Base-by-base conservation (phyloP, 2,113 vertebrate genomes). In the Xyrauchen texanus region DNA sequence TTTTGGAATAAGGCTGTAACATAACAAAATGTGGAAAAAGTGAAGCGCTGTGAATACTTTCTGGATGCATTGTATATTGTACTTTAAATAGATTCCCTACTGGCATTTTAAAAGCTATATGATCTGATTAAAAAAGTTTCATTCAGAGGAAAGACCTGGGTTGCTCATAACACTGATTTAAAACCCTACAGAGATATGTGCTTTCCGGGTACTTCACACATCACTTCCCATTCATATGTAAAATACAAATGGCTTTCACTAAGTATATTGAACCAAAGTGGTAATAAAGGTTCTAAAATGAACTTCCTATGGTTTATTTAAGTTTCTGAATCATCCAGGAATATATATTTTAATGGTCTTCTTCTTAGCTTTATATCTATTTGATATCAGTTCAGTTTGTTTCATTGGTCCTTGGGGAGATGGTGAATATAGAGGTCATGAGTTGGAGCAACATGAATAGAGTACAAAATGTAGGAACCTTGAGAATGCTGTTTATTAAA, bases 371-470 rank as follows among this genome's bases (percentile, higher is more conserved):
- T 63, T 34, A 42, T 52, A 63, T 75, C 46, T 63, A 63, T 63
- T 42, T 34, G 46, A 75, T 21, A 58, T 55, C 16, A 34, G 12
- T 71, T 11, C 15, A 34, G 71, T 65, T 55, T 65, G 65, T 34
- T 34, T 34, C 21, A 76, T 45, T 65, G 49, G 74, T 76, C 62
- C 62, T 55, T 55, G 13, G 74, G 51, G 61, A 55, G 51, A 12
- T 42, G 8, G 15, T 76, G 21, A 64, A 55, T 76, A 6, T 47
- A 55, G 34, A 76, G 74, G 74, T 45, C 73, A 76, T 7, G 42
- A 47, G 46, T 42, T 76, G 73, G 12, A 52, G 11, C 60, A 44
- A 46, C 21, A 76, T 64, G 16, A 76, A 76, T 65, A 65, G 55
- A 61, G 53, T 55, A 53, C 21, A 15, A 64, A 76, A 65, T 15